These are phyloP conservation scores for Oreochromis mossambicus DNA, from an alignment of 2,797 vertebrate genomes.

Conservation along the genomic window DNA sequence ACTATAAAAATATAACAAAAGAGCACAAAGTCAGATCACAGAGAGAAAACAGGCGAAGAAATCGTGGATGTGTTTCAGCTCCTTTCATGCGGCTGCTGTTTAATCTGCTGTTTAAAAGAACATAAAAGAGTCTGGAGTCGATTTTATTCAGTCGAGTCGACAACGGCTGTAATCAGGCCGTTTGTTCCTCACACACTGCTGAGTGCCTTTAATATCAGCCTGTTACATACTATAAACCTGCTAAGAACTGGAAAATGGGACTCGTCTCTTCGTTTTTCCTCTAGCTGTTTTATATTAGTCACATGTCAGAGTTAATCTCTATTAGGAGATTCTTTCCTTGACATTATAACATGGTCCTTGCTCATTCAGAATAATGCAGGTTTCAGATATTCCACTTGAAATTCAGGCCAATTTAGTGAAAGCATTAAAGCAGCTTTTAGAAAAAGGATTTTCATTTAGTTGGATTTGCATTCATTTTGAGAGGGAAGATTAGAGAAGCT, in stretches of 20 bases:
- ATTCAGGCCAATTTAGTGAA: slow-evolving; percentile 8
- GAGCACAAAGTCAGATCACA: background rate
- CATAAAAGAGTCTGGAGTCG: background rate
- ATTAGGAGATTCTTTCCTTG: background rate
- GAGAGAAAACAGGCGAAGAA: background rate
- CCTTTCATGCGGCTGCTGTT: background rate
- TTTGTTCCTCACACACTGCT: background rate
- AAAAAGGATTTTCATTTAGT: background rate
- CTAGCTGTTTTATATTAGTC: background rate
- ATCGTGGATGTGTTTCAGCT: background rate
- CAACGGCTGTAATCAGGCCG: background rate
- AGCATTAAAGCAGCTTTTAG: slow-evolving; percentile 12
- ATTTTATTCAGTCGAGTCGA: background rate
- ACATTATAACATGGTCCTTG: background rate
- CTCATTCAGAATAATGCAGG: background rate
- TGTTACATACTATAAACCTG: background rate
- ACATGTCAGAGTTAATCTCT: background rate
- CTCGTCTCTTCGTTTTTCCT: background rate
- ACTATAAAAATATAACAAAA: background rate
- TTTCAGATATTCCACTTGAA: slow-evolving; percentile 7
- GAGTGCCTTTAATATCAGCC: background rate
- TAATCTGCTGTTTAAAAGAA: background rate
- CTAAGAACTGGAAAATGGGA: background rate
- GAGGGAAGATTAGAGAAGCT: background rate
- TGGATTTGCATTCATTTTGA: slow-evolving; percentile 27